phyloP scores from a whole-genome alignment of 1,140 invertebrate species.

The Homalodisca vitripennis region DNA sequence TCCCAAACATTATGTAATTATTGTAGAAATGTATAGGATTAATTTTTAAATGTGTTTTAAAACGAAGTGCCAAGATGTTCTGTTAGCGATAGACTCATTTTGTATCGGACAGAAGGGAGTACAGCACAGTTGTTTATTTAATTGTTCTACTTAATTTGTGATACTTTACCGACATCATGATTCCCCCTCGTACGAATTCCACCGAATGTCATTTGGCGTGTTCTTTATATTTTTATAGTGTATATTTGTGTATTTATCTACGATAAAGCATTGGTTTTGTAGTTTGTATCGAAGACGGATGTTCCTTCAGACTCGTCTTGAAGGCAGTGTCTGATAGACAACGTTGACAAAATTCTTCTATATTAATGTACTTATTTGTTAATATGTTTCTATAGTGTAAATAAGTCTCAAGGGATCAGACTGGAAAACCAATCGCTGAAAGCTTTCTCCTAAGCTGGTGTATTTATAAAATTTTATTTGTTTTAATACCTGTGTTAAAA shows the following conservation, averaged over 20 bases:
- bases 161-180: slow-evolving; percentile 10
- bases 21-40: slow-evolving; percentile 31
- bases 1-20: slow-evolving; percentile 22
- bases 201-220: slow-evolving; percentile 21
- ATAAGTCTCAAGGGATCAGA: slow-evolving; percentile 16
- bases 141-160: slow-evolving; percentile 28
- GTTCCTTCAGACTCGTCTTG: background rate
- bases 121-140: slow-evolving; percentile 16
- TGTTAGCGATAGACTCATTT: slow-evolving; percentile 26
- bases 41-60: slow-evolving; percentile 27
- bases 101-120: slow-evolving; percentile 12
- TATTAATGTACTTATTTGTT: slow-evolving; percentile 32
- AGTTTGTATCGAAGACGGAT: background rate
- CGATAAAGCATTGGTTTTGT: slow-evolving; percentile 27
- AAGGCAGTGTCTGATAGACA: background rate
- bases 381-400: slow-evolving; percentile 32
- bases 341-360: slow-evolving; percentile 13
- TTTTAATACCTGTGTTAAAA: slow-evolving; percentile 23
- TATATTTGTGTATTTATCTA: slow-evolving; percentile 31
- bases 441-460: slow-evolving; percentile 23
- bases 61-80: slow-evolving; percentile 29
- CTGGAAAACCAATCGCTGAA: slow-evolving; percentile 25
- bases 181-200: slow-evolving; percentile 21
- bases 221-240: slow-evolving; percentile 31
- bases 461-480: slow-evolving; percentile 22